phyloP scores from a whole-genome alignment of 2,113 vertebrate species.

The western clawed frog (Xenopus tropicalis) region DNA sequence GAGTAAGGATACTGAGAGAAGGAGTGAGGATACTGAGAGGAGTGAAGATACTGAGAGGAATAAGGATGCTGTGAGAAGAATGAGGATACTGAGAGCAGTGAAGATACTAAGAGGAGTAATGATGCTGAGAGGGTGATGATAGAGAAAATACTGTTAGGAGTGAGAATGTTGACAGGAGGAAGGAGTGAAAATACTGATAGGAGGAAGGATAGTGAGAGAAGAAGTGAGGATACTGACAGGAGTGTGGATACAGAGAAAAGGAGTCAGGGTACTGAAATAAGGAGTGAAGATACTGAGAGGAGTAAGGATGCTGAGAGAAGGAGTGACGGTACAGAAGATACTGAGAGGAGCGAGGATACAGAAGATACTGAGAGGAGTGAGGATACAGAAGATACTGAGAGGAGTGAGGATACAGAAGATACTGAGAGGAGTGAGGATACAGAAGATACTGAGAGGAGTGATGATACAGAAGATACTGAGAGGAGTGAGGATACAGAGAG shows the following conservation, averaged over 20 bases:
- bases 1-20: too few relatives aligned
- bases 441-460: neutral
- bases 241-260: neutral
- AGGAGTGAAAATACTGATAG: too few relatives aligned
- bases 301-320: neutral
- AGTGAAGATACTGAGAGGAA: too few relatives aligned
- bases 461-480: neutral
- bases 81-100: neutral
- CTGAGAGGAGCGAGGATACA: too few relatives aligned
- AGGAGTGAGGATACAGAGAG: neutral
- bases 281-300: too few relatives aligned
- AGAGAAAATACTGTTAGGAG: neutral
- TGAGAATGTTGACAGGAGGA: neutral
- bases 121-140: neutral
- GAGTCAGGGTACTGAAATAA: too few relatives aligned
- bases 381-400: neutral
- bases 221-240: neutral
- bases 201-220: neutral
- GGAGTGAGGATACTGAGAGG: too few relatives aligned
- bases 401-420: neutral
- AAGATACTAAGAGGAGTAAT: neutral
- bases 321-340: neutral
- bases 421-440: neutral
- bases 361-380: too few relatives aligned
- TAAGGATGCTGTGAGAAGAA: too few relatives aligned